Percentiles rank a stretch among this genome's conserved stretches.
These are phyloP conservation scores for Lepus oiostolus DNA, from an alignment of 2,797 vertebrate species.

Conservation along the genomic window DNA sequence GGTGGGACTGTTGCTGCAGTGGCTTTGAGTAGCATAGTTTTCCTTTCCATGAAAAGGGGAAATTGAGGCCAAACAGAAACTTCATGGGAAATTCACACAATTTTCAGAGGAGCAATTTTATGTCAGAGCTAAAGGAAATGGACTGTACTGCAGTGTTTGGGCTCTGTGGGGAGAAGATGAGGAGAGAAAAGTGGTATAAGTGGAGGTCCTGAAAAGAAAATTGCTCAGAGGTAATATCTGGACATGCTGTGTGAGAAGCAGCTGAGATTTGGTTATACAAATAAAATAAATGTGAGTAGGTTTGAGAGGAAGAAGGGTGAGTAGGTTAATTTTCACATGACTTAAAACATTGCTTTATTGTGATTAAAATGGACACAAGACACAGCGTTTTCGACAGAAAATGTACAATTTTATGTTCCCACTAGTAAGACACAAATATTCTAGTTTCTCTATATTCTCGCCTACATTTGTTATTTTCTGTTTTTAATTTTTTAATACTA, in stretches of 20 bases:
- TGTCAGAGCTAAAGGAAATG: background rate
- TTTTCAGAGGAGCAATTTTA: background rate
- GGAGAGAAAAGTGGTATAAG: background rate
- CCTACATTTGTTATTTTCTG: background rate
- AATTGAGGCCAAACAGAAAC: background rate
- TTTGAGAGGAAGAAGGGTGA: background rate
- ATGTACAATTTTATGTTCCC: background rate
- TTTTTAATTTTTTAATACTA: background rate
- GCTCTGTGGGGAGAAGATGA: background rate
- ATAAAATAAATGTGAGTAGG: background rate
- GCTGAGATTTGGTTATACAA: conserved; percentile 20
- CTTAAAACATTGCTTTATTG: too few species aligned
- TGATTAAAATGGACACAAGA: too few species aligned
- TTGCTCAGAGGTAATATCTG: conserved; percentile 14
- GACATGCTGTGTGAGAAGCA: conserved; percentile 10
- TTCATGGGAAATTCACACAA: background rate
- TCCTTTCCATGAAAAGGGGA: background rate
- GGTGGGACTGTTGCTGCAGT: background rate
- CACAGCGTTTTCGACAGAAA: background rate
- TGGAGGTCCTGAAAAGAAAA: background rate
- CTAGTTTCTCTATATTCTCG: background rate
- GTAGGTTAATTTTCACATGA: background rate
- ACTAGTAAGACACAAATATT: background rate
- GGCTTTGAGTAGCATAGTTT: background rate
- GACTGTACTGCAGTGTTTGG: background rate